A percentile compares a stretch with the other conserved stretches of the same genome.
Conservation (phyloP, 2,113 vertebrate species). For the Hippocampus comes region DNA sequence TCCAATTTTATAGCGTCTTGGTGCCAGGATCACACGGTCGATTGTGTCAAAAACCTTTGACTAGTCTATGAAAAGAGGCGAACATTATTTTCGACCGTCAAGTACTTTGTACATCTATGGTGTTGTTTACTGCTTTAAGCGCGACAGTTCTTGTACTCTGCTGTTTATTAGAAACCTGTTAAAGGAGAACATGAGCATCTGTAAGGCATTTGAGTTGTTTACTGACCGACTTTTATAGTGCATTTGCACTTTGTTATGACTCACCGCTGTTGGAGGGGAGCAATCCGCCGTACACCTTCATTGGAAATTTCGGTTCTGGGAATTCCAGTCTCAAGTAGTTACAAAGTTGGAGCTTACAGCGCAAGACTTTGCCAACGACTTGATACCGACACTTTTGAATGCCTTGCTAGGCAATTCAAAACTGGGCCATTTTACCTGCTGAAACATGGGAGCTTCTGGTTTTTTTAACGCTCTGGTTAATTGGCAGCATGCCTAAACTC, state of each 20-base stretch:
- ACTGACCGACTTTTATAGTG: too few relatives aligned
- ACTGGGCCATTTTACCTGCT: slow-evolving; percentile 48
- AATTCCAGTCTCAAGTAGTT: slow-evolving; percentile 40
- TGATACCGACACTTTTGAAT: slow-evolving; percentile 21
- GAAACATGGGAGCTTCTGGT: slow-evolving; percentile 39
- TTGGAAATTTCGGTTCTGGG: slow-evolving; percentile 15
- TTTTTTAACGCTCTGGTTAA: slow-evolving; percentile 55
- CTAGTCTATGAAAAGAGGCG: not conserved
- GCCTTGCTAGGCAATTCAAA: slow-evolving; percentile 48
- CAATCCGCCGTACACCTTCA: slow-evolving; percentile 1
- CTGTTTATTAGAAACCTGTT: too few relatives aligned
- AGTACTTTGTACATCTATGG: not conserved
- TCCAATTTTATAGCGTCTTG: too few relatives aligned
- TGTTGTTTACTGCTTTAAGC: not conserved
- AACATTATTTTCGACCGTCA: not conserved
- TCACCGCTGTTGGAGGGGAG: not conserved
- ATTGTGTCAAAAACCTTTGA: not conserved
- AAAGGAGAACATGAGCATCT: too few relatives aligned
- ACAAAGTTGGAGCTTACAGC: slow-evolving; percentile 37
- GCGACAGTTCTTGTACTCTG: too few relatives aligned
- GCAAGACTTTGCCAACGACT: slow-evolving; percentile 27
- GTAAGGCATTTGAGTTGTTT: not conserved
- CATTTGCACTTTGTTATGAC: slow-evolving; percentile 8
- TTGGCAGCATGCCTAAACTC: slow-evolving; percentile 55
- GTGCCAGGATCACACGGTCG: not conserved